phyloP scores from a whole-genome alignment of 2,797 vertebrate species.

The Alectoris magna region DNA sequence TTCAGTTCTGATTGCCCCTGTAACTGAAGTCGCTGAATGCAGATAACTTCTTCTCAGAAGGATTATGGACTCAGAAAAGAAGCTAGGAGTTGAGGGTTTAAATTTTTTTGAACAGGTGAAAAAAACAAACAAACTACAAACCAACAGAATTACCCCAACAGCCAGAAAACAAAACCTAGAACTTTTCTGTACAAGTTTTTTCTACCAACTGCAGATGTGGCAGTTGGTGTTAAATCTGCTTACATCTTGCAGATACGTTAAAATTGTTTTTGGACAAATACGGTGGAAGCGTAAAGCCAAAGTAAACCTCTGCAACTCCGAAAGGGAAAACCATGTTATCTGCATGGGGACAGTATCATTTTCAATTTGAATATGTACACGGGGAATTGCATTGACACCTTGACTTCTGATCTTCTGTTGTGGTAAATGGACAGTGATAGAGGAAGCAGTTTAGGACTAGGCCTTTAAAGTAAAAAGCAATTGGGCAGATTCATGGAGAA shows the following conservation, averaged over 20 bases:
- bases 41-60: background rate
- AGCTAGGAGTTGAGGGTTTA: background rate
- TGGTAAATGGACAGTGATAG: background rate
- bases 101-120: too few species aligned
- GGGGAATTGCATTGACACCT: background rate
- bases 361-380: background rate
- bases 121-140: too few species aligned
- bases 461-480: background rate
- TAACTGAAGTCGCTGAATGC: background rate
- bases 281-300: background rate
- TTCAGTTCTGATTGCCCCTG: background rate
- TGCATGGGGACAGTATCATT: background rate
- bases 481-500: background rate
- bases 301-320: background rate
- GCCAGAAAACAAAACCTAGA: background rate
- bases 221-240: background rate
- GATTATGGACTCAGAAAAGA: background rate
- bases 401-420: background rate
- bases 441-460: background rate
- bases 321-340: background rate
- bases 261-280: background rate
- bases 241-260: background rate
- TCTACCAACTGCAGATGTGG: background rate
- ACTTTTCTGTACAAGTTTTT: background rate
- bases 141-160: too few species aligned